Base-by-base conservation (phyloP, 2,888 invertebrate genomes). In the Hydrotaea cyrtoneurina region DNA sequence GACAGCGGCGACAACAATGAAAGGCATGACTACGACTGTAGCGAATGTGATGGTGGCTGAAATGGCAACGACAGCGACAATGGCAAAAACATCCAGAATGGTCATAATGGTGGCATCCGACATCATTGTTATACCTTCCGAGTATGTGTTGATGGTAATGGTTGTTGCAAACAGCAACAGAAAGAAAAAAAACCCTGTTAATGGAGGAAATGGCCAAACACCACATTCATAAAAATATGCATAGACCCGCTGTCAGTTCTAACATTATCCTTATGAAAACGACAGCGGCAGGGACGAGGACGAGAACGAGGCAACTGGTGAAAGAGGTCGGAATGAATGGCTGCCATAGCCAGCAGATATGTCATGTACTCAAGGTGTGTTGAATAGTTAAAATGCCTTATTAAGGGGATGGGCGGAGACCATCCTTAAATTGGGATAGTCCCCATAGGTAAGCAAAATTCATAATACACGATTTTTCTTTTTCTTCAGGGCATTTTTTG, bases 51-150 rank as follows among this genome's bases (percentile, higher is more conserved):
- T 72, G 59, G 31, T 15, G 50, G 4, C 57, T 36, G 43, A 21
- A 31, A 66, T 66, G 77, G 69, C 74, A 78, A 78, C 69, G 73
- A 79, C 78, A 80, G 26, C 72, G 43, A 36, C 75, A 82, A 23
- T 13, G 71, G 21, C 53, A 43, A 59, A 59, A 59, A 59, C 31
- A 74, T 15, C 19, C 10, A 69, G 19, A 71, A 62, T 77, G 62
- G 71, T 64, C 73, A 71, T 57, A 50, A 62, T 73, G 74, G 50
- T 74, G 31, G 23, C 23, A 57, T 36, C 69, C 72, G 76, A 7
- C 71, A 26, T 77, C 73, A 69, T 77, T 8, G 13, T 71, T 62
- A n/a, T 64, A 26, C 15, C 11, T 26, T 26, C 11, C 23, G 15
- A 31, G 31, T 69, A 69, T 69, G 69, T 69, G 39, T 69, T 69